These are phyloP conservation scores for Junonia oenone DNA, from an alignment of 2,888 invertebrate genomes.

Conservation along the genomic window DNA sequence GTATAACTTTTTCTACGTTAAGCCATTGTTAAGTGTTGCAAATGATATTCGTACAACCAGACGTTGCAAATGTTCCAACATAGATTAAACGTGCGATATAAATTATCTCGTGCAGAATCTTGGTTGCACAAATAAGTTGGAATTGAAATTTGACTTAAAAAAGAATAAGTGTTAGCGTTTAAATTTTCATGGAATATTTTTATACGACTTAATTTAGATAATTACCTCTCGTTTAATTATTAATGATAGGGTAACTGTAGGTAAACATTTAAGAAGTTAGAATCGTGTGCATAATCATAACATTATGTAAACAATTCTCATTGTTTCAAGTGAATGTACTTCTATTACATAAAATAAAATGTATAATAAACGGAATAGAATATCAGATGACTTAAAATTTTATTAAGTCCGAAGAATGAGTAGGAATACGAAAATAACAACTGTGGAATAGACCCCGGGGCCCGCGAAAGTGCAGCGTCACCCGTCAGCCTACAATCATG, in stretches of 20 bases:
- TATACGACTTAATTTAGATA: not conserved
- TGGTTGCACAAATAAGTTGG: slow-evolving; percentile 13
- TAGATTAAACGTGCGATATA: slow-evolving; percentile 20
- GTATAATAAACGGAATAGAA: too few species aligned
- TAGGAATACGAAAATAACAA: slow-evolving; percentile 3
- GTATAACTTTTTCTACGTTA: not conserved
- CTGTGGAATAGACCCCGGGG: slow-evolving; percentile 31
- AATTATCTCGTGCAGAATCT: slow-evolving; percentile 18
- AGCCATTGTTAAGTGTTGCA: slow-evolving; percentile 13
- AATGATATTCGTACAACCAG: slow-evolving; percentile 18
- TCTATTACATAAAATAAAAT: too few species aligned
- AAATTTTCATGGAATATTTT: not conserved
- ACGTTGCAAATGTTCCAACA: slow-evolving; percentile 18
- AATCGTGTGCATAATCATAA: too few species aligned
- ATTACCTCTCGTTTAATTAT: too few species aligned
- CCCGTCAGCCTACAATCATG: slow-evolving; percentile 61
- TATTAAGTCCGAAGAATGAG: not conserved
- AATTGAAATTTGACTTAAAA: slow-evolving; percentile 16
- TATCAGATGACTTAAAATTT: not conserved
- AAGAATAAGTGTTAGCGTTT: not conserved
- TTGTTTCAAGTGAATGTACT: too few species aligned
- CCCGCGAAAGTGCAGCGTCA: slow-evolving; percentile 54
- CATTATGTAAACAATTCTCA: too few species aligned
- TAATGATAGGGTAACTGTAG: too few species aligned
- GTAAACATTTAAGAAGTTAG: too few species aligned